Conservation (phyloP, 2,797 vertebrate genomes). For the Coregonus sp. region DNA sequence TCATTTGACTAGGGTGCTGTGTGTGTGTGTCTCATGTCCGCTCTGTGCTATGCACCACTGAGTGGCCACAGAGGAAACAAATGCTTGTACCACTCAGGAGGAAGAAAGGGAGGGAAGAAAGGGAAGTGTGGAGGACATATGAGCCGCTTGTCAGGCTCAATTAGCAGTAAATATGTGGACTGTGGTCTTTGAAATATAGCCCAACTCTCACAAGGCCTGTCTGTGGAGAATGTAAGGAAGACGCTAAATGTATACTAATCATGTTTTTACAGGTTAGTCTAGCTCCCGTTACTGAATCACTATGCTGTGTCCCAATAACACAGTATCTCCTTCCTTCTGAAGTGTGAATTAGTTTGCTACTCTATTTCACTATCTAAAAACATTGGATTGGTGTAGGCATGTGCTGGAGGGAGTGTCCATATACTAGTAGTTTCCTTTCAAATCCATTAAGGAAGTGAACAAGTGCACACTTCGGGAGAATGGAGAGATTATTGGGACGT, state of each 20-base stretch:
- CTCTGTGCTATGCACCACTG: constrained; percentile 17
- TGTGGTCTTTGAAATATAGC: constrained; percentile 25
- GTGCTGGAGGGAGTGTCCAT: background rate
- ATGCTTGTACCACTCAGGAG: background rate
- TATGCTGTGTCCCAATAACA: background rate
- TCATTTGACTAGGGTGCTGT: background rate
- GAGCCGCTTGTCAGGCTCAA: constrained; percentile 29
- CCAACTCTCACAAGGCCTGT: constrained; percentile 15
- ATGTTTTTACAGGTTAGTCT: constrained; percentile 25
- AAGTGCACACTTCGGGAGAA: too few relatives aligned
- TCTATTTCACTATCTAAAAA: background rate
- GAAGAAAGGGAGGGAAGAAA: background rate
- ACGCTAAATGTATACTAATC: constrained; percentile 24
- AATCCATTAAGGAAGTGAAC: too few relatives aligned
- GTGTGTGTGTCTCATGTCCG: constrained; percentile 13
- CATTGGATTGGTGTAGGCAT: background rate
- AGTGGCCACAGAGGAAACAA: background rate
- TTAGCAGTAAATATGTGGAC: constrained; percentile 38
- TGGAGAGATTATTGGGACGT: too few relatives aligned
- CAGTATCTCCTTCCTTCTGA: too few relatives aligned
- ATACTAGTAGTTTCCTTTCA: too few relatives aligned
- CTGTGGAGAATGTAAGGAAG: constrained; percentile 26
- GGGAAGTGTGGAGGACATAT: constrained; percentile 7
- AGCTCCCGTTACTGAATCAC: constrained; percentile 40
- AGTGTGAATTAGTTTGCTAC: background rate